These are phyloP conservation scores for Amphiduros pacificus DNA, from an alignment of 2,888 invertebrate genomes.

Conservation along the genomic window DNA sequence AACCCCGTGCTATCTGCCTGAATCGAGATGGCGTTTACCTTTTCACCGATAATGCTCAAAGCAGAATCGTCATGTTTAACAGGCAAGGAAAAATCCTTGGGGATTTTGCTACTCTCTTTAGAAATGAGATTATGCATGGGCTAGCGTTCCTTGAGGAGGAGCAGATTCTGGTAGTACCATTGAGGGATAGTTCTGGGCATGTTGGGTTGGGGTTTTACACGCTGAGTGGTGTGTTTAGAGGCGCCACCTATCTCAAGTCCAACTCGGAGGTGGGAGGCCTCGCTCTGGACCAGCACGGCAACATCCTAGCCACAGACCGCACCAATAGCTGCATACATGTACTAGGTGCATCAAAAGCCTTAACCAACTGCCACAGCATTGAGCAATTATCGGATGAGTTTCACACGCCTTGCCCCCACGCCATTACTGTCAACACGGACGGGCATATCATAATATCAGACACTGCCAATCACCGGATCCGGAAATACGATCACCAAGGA, in stretches of 20 bases:
- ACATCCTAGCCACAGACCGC: slow-evolving; percentile 6
- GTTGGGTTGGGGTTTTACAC: slow-evolving; percentile 3
- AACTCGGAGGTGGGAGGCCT: neutral
- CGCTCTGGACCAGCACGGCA: neutral
- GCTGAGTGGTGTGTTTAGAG: slow-evolving; percentile 6
- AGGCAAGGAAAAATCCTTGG: neutral
- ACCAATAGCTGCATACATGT: slow-evolving; percentile 5
- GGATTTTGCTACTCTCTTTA: slow-evolving; percentile 18
- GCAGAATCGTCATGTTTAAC: slow-evolving; percentile 15
- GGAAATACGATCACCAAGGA: slow-evolving; percentile 62
- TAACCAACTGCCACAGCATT: neutral
- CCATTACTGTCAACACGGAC: slow-evolving; percentile 5
- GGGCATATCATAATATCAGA: slow-evolving; percentile 12
- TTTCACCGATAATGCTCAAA: slow-evolving; percentile 1
- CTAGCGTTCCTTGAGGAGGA: slow-evolving; percentile 9
- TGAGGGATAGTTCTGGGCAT: neutral
- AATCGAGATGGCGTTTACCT: slow-evolving; percentile 10
- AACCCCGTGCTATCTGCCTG: slow-evolving; percentile 1
- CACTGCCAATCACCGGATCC: slow-evolving; percentile 61
- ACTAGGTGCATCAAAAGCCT: slow-evolving; percentile 1
- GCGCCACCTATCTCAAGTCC: slow-evolving; percentile 6
- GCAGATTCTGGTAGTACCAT: slow-evolving; percentile 10
- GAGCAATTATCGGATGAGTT: slow-evolving; percentile 3
- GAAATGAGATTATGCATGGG: slow-evolving; percentile 4
- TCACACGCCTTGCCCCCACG: neutral